phyloP scores from a whole-genome alignment of 2,888 invertebrate species.

The Hoplodrina ambigua region DNA sequence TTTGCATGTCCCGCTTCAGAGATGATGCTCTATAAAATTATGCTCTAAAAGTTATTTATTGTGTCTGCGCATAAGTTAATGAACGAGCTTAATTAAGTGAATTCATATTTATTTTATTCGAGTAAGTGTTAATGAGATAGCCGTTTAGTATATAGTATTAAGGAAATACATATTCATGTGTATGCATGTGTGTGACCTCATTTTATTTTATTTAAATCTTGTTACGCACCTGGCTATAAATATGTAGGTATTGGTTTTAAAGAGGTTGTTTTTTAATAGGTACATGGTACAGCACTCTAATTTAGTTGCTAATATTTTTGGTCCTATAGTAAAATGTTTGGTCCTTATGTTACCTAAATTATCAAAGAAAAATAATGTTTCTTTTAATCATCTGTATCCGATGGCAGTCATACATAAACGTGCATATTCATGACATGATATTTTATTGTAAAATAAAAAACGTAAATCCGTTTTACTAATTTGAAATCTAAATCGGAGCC shows the following conservation, averaged over 20 bases:
- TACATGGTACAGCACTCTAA: too few relatives aligned
- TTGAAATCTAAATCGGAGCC: background rate
- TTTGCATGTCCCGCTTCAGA: constrained; percentile 89
- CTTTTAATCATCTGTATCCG: too few relatives aligned
- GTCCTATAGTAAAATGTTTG: too few relatives aligned
- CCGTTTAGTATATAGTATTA: constrained; percentile 48
- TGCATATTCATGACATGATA: too few relatives aligned
- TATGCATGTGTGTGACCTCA: constrained; percentile 30
- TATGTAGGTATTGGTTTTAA: background rate
- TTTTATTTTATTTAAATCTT: constrained; percentile 27
- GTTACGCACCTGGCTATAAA: background rate
- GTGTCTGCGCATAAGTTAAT: constrained; percentile 80
- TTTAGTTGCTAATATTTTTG: too few relatives aligned
- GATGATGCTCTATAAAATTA: constrained; percentile 87
- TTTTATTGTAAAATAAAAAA: too few relatives aligned
- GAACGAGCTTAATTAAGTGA: constrained; percentile 71
- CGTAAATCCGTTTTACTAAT: too few relatives aligned
- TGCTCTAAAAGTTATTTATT: constrained; percentile 85
- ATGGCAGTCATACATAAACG: too few relatives aligned
- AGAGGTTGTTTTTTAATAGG: background rate
- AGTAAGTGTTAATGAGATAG: constrained; percentile 57
- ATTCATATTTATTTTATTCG: constrained; percentile 59
- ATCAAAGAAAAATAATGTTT: too few relatives aligned
- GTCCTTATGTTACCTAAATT: too few relatives aligned
- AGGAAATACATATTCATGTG: constrained; percentile 50